Base-by-base conservation (phyloP, 1,140 invertebrate genomes). In the Dolichoris vasculosae region DNA sequence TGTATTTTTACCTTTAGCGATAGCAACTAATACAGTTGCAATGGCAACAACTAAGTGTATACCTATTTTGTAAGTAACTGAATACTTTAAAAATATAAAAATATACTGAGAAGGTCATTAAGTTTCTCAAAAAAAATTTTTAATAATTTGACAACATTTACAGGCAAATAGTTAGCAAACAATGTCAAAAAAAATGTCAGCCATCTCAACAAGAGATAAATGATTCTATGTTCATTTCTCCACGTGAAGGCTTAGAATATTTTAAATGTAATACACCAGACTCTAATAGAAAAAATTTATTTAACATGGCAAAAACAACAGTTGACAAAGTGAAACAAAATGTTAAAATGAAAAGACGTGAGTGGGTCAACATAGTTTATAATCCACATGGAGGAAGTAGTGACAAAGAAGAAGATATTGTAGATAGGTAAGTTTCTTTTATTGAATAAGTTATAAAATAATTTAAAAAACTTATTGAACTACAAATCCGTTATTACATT, bases 341-440 rank as follows among this genome's bases (percentile, higher is more conserved):
- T 86, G 95, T 96, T 0, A 93, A 90, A 87, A 89, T 90, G n/a
- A 94, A 94, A 86, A 91, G 93, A 38, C 95, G 95, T 90, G 95
- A 96, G 82, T 94, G 96, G 38, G 95, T 97, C 78, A 94, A 95
- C 87, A 95, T 96, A 85, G 93, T 96, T 35, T 96, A 96, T 71
- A 94, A 90, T 84, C 94, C 94, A 15, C 93, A 94, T 83, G 95
- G 95, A 89, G 93, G 89, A 17, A 91, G 90, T 30, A 93, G 92
- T 79, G 94, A 94, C 23, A 87, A 88, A 85, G 83, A 82, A 55
- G 75, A 77, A 38, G 93, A 93, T 86, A 90, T 88, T 0, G 93
- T 94, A 85, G 92, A 95, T 55, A 94, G 93, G 89, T 94, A 94
- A 87, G 94, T 93, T 9, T 80, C 23, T 81, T 84, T 76, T 20